Evolutionary conservation across 1,140 invertebrate species (phyloP).

Genomic region (Tribolium castaneum): DNA sequence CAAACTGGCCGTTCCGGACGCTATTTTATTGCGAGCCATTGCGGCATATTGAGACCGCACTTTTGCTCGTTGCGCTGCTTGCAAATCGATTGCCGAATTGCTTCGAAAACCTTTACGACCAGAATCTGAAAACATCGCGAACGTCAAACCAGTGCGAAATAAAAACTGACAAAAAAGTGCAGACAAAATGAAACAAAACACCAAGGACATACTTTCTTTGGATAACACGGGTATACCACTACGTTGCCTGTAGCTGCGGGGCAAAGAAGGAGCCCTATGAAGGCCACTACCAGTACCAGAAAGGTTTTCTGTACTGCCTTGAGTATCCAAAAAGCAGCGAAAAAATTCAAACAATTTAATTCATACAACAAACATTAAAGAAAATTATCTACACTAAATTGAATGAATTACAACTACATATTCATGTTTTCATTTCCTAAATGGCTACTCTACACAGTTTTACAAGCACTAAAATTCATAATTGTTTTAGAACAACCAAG

Average conservation of each 20-base stretch:
- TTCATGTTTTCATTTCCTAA: background rate
- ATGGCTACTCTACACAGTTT: background rate
- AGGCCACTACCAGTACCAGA: conserved; percentile 62
- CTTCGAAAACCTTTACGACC: conserved; percentile 73
- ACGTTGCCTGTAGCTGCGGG: conserved; percentile 70
- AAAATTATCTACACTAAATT: background rate
- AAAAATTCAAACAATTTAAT: conserved; percentile 34
- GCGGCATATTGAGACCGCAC: conserved; percentile 83
- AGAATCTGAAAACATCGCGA: conserved; percentile 48
- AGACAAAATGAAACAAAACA: background rate
- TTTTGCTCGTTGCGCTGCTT: conserved; percentile 86
- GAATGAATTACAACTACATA: background rate
- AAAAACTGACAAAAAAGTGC: conserved; percentile 17
- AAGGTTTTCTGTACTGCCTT: conserved; percentile 72
- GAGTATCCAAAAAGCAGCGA: conserved; percentile 50
- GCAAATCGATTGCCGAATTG: conserved; percentile 92
- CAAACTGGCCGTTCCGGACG: conserved; percentile 76
- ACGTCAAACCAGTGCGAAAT: background rate
- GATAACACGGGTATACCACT: conserved; percentile 71
- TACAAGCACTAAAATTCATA: background rate
- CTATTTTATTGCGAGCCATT: conserved; percentile 78
- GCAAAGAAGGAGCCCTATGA: conserved; percentile 70
- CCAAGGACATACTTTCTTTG: conserved; percentile 59
- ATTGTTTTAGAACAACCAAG: background rate
- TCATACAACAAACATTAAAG: background rate